Base-by-base conservation (phyloP, 2,888 invertebrate genomes). In the Bugulina stolonifera region DNA sequence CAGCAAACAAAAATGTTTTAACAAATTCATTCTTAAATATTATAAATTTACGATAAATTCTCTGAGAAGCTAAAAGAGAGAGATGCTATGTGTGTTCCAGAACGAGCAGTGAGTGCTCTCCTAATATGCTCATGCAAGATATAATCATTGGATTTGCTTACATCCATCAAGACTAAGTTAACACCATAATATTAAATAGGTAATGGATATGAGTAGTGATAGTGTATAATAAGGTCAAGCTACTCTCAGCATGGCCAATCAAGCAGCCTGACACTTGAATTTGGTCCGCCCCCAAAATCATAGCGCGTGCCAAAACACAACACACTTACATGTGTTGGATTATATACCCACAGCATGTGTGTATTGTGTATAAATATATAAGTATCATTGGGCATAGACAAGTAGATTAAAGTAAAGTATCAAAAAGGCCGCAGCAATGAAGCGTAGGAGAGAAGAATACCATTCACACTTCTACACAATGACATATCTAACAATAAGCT, bases 391-490 rank as follows among this genome's bases (percentile, higher is more conserved):
- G 14, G 22, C 32, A 29, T 29, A 64, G 64, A 64, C n/a, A 64
- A 64, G 64, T 64, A 10, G 64, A 64, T 32, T 64, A 32, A 32
- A 64, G 64, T 64, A 64, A 57, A 10, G 18, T 18, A 64, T 64
- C 3, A 64, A 64, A 64, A n/a, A 27, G 10, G n/a, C 64, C 64
- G 64, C 27, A 2, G 25, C 32, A 64, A 64, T 64, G 29, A 64
- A 64, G 64, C 32, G 32, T 22, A 34, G 18, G 3, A 43, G 43
- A 43, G n/a, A 43, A 43, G 10, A 43, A 64, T 64, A 32, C 3
- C 32, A 64, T 25, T 64, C 25, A 64, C 64, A 32, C 64, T 10
- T 57, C 3, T 14, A 34, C 5, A 64, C 64, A 43, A 43, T 43
- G 43, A 18, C 18, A 43, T 43, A 43, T 10, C 18, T 10, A 43